Evolutionary conservation across 2,888 invertebrate species (phyloP).

Genomic region (Lasioglossum zephyrum): DNA sequence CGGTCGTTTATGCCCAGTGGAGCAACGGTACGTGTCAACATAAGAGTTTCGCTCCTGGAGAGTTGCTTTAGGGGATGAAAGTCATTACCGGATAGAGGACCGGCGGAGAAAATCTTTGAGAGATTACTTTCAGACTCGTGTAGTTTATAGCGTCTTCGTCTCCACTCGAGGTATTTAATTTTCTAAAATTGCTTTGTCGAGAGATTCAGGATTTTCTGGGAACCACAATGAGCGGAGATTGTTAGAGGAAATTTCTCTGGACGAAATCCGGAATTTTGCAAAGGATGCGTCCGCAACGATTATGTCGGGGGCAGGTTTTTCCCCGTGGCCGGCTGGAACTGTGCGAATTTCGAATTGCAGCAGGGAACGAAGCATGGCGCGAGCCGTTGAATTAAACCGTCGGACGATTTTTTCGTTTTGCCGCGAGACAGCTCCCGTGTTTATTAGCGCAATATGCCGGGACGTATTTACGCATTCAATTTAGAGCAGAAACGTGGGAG

Average conservation of each 20-base stretch:
- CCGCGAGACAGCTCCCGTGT: neutral
- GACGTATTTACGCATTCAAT: constrained; percentile 12
- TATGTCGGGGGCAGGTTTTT: neutral
- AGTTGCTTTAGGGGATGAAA: neutral
- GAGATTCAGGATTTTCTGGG: neutral
- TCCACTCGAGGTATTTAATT: neutral
- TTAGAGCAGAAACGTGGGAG: neutral
- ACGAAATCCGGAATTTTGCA: neutral
- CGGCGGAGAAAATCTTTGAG: neutral
- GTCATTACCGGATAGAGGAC: neutral
- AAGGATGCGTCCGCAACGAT: neutral
- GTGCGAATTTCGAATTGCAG: constrained; percentile 6
- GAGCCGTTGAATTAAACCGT: neutral
- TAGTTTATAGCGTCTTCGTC: neutral
- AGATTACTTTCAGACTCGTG: neutral
- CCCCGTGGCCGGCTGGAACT: neutral
- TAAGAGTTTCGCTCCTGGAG: neutral
- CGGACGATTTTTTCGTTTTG: constrained; percentile 15
- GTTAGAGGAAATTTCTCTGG: neutral
- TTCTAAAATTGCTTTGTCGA: neutral
- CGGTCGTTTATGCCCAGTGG: constrained; percentile 7
- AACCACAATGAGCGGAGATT: neutral
- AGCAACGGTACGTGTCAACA: constrained; percentile 5
- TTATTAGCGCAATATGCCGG: constrained; percentile 29
- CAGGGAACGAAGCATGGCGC: neutral